phyloP scores from a whole-genome alignment of 2,888 invertebrate species.

The Atherix ibis region DNA sequence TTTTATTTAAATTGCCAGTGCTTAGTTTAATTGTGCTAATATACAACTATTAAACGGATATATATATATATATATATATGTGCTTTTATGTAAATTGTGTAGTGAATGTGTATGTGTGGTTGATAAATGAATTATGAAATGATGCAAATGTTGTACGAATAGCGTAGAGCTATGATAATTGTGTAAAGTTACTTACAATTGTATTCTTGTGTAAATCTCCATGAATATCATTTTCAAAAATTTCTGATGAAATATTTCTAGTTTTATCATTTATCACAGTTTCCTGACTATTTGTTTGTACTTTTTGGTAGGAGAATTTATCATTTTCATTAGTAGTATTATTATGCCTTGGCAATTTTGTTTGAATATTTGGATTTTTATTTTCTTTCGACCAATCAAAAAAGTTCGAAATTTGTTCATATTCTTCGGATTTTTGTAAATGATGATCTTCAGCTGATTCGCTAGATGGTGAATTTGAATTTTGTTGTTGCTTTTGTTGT shows the following conservation, averaged over 20 bases:
- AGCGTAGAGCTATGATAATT: too few relatives aligned
- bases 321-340: conserved; percentile 4
- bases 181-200: conserved; percentile 11
- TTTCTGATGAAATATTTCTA: conserved; percentile 5
- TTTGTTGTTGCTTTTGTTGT: background rate
- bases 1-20: too few relatives aligned
- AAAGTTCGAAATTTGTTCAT: too few relatives aligned
- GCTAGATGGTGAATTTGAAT: background rate
- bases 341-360: conserved; percentile 1
- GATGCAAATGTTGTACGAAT: background rate
- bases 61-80: too few relatives aligned
- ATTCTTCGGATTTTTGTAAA: too few relatives aligned
- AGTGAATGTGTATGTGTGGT: too few relatives aligned
- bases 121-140: background rate
- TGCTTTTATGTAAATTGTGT: too few relatives aligned
- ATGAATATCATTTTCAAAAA: background rate
- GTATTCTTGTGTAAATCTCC: conserved; percentile 9
- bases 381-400: conserved; percentile 10
- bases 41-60: too few relatives aligned
- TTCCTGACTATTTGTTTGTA: conserved; percentile 11
- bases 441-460: conserved; percentile 1
- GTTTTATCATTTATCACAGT: conserved; percentile 11
- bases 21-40: too few relatives aligned
- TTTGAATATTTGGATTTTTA: conserved; percentile 10
- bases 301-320: conserved; percentile 11